A percentile compares a stretch with the other conserved stretches of the same genome.
Evolutionary conservation across 2,888 invertebrate genomes (phyloP).

Genomic region (Limenitis camilla): DNA sequence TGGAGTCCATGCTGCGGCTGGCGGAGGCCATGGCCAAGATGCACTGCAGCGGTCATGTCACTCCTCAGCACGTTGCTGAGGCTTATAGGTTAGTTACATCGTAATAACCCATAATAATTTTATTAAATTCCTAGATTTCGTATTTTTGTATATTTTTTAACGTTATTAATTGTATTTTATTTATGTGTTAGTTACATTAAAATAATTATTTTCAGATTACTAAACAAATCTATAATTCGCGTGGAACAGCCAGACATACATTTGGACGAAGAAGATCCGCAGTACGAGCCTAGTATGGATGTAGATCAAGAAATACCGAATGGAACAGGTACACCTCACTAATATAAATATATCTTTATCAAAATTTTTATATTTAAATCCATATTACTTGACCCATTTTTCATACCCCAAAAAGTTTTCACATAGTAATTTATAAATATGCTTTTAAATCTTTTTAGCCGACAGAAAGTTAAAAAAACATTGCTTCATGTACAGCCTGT

Average conservation of each 20-base stretch:
- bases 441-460: too few relatives aligned
- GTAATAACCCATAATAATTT: too few relatives aligned
- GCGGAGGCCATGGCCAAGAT: constrained; percentile 97
- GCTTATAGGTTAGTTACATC: constrained; percentile 29
- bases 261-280: constrained; percentile 84
- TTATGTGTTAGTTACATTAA: not conserved
- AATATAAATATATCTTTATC: too few relatives aligned
- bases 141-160: too few relatives aligned
- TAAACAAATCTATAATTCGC: constrained; percentile 97
- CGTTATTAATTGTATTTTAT: too few relatives aligned
- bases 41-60: constrained; percentile 94
- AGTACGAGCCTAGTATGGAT: constrained; percentile 68
- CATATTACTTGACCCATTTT: too few relatives aligned
- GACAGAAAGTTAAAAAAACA: too few relatives aligned
- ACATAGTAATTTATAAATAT: too few relatives aligned
- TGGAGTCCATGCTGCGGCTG: constrained; percentile 87
- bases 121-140: too few relatives aligned
- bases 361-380: too few relatives aligned
- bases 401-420: too few relatives aligned
- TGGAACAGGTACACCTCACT: constrained; percentile 13
- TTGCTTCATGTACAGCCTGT: too few relatives aligned
- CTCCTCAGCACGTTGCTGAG: constrained; percentile 91
- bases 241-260: constrained; percentile 98
- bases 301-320: constrained; percentile 71
- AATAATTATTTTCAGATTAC: constrained; percentile 67